Evolutionary conservation across 2,888 invertebrate species (phyloP).

Genomic region (Dryomyza anilis): DNA sequence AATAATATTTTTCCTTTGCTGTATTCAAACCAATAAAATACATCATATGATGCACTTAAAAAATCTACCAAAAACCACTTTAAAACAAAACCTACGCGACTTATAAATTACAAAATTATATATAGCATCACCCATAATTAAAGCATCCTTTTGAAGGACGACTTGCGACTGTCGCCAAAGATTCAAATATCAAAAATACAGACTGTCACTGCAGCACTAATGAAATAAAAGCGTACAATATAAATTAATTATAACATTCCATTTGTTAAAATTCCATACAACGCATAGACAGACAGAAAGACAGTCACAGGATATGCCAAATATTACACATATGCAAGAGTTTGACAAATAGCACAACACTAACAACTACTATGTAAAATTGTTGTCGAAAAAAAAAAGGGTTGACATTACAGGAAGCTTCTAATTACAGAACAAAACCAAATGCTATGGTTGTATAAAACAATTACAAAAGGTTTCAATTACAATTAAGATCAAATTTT

Average conservation of each 20-base stretch:
- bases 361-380: constrained; percentile 7
- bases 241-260: constrained; percentile 47
- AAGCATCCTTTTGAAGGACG: no score
- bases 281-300: no score
- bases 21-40: no score
- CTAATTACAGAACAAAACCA: constrained; percentile 23
- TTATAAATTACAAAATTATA: no score
- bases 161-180: no score
- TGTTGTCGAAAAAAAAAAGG: background rate
- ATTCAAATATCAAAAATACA: no score
- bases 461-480: constrained; percentile 25
- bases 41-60: no score
- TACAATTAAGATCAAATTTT: constrained; percentile 14
- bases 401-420: constrained; percentile 20
- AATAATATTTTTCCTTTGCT: no score
- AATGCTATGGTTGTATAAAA: constrained; percentile 15
- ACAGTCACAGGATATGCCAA: background rate
- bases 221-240: constrained; percentile 41
- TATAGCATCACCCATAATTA: no score
- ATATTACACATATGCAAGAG: constrained; percentile 23
- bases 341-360: background rate
- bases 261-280: constrained; percentile 34
- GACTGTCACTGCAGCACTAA: constrained; percentile 31
- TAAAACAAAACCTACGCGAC: no score
- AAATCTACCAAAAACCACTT: no score